Evolutionary conservation across 2,888 invertebrate genomes (phyloP), one percentile per base, ranked within the genome.

Genomic region (Chelonus formosanus): DNA sequence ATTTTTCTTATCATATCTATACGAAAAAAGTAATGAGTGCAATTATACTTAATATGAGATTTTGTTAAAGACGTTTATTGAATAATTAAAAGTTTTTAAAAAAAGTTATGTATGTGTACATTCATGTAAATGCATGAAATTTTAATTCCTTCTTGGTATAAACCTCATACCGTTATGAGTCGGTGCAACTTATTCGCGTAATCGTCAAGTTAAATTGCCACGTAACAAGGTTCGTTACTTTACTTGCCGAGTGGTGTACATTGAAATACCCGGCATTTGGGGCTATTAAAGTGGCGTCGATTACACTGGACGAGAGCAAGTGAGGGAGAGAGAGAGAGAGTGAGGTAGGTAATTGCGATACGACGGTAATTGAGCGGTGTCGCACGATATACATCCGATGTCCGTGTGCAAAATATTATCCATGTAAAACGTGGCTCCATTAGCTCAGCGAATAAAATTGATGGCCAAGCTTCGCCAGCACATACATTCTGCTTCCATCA

Each of bases 271-370:
- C 69, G 70, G 72, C 69, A 73, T 73, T 70, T 72, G 60, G 71
- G 69, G 66, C 69, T 70, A 72, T 74, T 75, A 75, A 73, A 76
- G 70, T 68, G 64, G 66, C 71, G 71, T 67, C 70, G 73, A 73
- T 77, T 75, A 75, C 67, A 69, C 67, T 63, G 56, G 55, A 63
- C 63, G 50, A 6, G 44, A 10, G 10, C n/a, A 43, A 53, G 45
- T 7, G 54, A 47, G 54, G 32, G 10, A 10, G 34, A 36, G 54
- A 62, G 35, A 44, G 54, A 20, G 10, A 3, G 20, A 35, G 36
- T 10, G 54, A 67, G 65, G 61, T 66, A 66, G 65, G 70, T 74
- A 75, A 75, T 76, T 73, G 72, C 71, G 69, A 71, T 72, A 71
- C 56, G 66, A 62, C 50, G 55, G 65, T 75, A 76, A 77, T 76